These are phyloP conservation scores for Chrysomallon squamiferum DNA, from an alignment of 1,140 invertebrate species.

Conservation along the genomic window DNA sequence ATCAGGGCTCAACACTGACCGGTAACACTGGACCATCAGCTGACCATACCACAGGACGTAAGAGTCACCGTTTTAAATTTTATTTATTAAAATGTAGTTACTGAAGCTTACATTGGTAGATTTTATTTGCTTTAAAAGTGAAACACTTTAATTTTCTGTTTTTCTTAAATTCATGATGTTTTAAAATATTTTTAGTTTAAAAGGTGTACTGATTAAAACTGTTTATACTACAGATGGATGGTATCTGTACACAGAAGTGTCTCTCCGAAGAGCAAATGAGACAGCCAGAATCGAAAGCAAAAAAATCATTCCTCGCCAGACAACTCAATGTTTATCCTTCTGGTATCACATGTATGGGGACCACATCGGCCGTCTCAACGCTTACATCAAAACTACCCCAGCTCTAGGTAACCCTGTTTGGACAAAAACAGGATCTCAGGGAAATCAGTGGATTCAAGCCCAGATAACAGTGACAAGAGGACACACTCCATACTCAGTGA, in stretches of 20 bases:
- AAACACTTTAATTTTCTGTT: no score
- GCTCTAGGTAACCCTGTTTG: slow-evolving; percentile 31
- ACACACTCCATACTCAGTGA: background rate
- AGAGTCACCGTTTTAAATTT: background rate
- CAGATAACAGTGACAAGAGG: slow-evolving; percentile 11
- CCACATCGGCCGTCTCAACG: slow-evolving; percentile 52
- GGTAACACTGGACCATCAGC: slow-evolving; percentile 73
- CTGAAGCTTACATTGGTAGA: no score
- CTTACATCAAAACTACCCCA: slow-evolving; percentile 48
- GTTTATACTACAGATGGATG: slow-evolving; percentile 48
- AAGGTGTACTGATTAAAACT: no score
- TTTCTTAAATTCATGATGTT: no score
- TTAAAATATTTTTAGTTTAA: no score
- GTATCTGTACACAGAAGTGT: slow-evolving; percentile 40
- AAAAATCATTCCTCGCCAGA: slow-evolving; percentile 22
- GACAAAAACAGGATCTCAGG: slow-evolving; percentile 41
- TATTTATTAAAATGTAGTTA: no score
- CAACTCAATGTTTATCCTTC: slow-evolving; percentile 45
- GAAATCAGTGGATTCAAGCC: slow-evolving; percentile 47
- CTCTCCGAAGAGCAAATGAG: slow-evolving; percentile 5
- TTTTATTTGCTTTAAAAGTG: no score
- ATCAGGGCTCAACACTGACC: slow-evolving; percentile 64
- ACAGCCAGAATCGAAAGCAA: slow-evolving; percentile 14
- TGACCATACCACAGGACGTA: slow-evolving; percentile 71
- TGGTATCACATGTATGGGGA: slow-evolving; percentile 61